Evolutionary conservation across 2,797 vertebrate species (phyloP), one percentile per base, ranked within the genome.

Genomic region (Sardinella longiceps): DNA sequence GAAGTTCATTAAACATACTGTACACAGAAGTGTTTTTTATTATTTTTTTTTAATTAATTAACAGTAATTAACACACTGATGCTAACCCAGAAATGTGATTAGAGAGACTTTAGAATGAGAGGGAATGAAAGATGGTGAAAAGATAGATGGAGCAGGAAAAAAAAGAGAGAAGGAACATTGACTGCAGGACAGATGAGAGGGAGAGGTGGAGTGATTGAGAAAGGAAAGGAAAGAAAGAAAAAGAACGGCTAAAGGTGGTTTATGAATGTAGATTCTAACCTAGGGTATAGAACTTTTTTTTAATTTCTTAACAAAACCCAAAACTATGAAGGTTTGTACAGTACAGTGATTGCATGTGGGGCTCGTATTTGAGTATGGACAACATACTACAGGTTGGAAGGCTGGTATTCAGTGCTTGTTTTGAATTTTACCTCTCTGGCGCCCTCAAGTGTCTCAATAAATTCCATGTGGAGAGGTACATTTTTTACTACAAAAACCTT

Each of bases 11-110:
- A 74, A 37, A 5, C 30, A 43, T 37, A n/a, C n/a, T n/a, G 39
- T 43, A 20, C 33, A 77, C 23, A 43, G 20, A 74, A 18, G 63
- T 30, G 63, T 11, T 70, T 30, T 30, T 77, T 20, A 23, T 6
- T 10, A 48, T 33, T 12, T 66, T 74, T 37, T 37, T 37, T 23
- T 77, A 30, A 10, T 63, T 63, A 25, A 20, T 28, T 56, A 53
- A 77, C 70, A 43, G 43, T 87, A 91, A 91, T 91, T 90, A 92
- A 93, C 51, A 33, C 58, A 33, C 39, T 37, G 70, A 87, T 81
- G 70, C 39, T 81, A 86, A 90, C 85, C 92, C 86, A 89, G 88
- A 92, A 89, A 91, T 91, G 88, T 88, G 81, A 82, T 85, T 83
- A 88, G 46, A 85, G 88, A 81, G 30, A 28, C n/a, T 84, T 80